Evolutionary conservation across 2,113 vertebrate genomes (phyloP), one percentile per base, ranked within the genome.

Genomic region (Oenanthe oenanthe): DNA sequence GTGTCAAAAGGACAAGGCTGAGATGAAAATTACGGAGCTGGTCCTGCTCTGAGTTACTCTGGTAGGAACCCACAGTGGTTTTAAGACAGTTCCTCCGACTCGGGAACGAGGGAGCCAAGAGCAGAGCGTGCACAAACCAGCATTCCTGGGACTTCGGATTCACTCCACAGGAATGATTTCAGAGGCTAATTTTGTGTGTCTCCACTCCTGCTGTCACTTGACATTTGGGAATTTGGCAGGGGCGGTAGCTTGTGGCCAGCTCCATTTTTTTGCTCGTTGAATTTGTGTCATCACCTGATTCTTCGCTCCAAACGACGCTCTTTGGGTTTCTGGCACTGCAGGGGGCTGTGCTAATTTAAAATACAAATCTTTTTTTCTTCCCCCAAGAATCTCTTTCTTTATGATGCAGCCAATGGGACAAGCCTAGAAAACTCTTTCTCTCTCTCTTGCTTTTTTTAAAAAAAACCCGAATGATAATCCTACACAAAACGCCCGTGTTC

Each of bases 191-290:
- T 97, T 42, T 87, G 89, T 87, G 92, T 54, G 92, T 96, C 95
- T 95, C 94, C 92, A 88, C 89, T 96, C 95, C 95, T 70, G 95
- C 95, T 96, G 94, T 95, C 92, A 62, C 81, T 97, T 95, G 95
- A 93, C 92, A 89, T 96, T 96, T 95, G 90, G 93, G 94, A 85
- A 58, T 90, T 88, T 93, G 95, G 94, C 96, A 94, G 54, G 3
- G 75, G 13, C 3, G 1, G 70, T 17, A 85, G 65, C 56, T 85
- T 89, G 89, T 63, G 92, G 95, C 92, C 91, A 73, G 71, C 47
- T 83, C n/a, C 74, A 36, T 84, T 73, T 93, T 89, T 93, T 95
- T 68, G 28, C 77, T 40, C 20, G 14, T 72, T 90, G 88, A 56
- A 88, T 93, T 95, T 91, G 93, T 95, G 94, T 94, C 95, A 93